Evolutionary conservation across 2,888 invertebrate genomes (phyloP).

Genomic region (Metallyticus violacea): DNA sequence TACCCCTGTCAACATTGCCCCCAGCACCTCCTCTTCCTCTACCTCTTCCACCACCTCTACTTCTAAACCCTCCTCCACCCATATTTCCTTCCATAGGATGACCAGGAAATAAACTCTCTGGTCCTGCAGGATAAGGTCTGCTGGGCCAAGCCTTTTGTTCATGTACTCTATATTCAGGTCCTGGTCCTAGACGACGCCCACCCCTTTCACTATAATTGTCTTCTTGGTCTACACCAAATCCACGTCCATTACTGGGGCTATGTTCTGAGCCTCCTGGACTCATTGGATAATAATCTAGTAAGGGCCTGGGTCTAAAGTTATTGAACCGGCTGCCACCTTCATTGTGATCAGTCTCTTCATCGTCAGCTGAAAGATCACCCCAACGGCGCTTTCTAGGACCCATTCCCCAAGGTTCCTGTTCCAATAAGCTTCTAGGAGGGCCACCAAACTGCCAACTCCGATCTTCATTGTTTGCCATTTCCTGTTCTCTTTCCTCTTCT

Average conservation of each 20-base stretch:
- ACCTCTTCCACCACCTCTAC: constrained; percentile 34
- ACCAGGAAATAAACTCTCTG: neutral
- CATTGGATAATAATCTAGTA: neutral
- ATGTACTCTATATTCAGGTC: neutral
- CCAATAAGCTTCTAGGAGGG: neutral
- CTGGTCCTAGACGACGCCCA: neutral
- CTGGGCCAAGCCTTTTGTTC: neutral
- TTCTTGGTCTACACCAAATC: neutral
- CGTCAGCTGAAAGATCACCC: constrained; percentile 1
- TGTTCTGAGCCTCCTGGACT: neutral
- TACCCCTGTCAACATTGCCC: constrained; percentile 6
- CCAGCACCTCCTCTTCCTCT: constrained; percentile 20
- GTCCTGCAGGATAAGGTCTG: neutral
- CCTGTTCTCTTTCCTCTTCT: neutral
- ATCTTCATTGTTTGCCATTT: neutral
- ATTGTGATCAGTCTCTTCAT: neutral
- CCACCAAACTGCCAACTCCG: constrained; percentile 2
- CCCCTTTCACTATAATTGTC: neutral
- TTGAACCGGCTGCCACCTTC: neutral
- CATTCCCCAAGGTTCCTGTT: constrained; percentile 12
- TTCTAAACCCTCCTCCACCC: neutral
- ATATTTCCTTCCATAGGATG: neutral
- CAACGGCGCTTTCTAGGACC: constrained; percentile 20
- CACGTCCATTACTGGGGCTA: neutral
- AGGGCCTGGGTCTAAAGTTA: neutral